phyloP scores from a whole-genome alignment of 2,888 invertebrate genomes.

The Nomada flava region DNA sequence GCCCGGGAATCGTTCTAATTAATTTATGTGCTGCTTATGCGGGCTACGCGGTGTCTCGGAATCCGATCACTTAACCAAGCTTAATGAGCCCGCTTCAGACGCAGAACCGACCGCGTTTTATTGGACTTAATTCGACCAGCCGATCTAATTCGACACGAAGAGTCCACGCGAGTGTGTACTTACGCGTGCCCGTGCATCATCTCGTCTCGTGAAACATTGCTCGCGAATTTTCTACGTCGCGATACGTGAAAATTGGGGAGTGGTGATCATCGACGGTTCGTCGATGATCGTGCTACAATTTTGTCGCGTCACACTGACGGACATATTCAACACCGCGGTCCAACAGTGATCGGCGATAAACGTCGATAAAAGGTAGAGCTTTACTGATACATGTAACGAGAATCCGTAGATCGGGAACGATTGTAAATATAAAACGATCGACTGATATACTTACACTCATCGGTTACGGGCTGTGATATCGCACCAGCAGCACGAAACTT shows the following conservation, averaged over 20 bases:
- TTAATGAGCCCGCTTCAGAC: constrained; percentile 40
- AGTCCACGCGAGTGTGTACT: constrained; percentile 6
- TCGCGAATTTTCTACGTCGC: neutral
- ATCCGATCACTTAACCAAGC: constrained; percentile 40
- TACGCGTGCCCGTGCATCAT: neutral
- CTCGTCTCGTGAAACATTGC: neutral
- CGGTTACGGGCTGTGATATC: constrained; percentile 75
- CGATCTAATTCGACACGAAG: constrained; percentile 54
- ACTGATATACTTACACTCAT: constrained; percentile 79
- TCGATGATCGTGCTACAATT: too few species aligned
- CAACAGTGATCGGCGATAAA: neutral
- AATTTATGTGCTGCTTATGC: constrained; percentile 42
- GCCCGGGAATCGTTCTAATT: constrained; percentile 42
- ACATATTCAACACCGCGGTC: neutral
- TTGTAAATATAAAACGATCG: constrained; percentile 1
- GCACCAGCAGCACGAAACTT: constrained; percentile 63
- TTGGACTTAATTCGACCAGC: constrained; percentile 66
- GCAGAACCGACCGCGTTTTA: constrained; percentile 49
- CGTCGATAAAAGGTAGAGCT: neutral
- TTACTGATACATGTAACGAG: neutral
- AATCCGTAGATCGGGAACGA: neutral
- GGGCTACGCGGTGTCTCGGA: constrained; percentile 13
- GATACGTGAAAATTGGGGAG: neutral
- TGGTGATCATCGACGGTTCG: too few species aligned
- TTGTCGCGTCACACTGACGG: neutral